Evolutionary conservation across 1,140 invertebrate species (phyloP), one percentile per base, ranked within the genome.

Genomic region (Drosophila saltans): DNA sequence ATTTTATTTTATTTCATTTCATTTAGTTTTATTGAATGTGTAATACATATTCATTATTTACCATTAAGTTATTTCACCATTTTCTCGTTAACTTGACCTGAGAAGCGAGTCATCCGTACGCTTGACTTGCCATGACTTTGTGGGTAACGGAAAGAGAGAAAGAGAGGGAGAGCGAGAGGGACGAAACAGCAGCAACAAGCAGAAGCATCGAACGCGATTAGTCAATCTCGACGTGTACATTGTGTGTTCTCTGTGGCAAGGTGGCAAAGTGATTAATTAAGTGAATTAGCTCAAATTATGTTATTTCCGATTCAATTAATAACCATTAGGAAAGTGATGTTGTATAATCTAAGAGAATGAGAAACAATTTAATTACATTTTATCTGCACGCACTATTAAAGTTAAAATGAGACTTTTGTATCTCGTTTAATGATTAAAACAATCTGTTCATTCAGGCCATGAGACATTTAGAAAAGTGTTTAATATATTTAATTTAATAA

Each of bases 31-130:
- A 88, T 86, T 69, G 69, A 88, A 80, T 88, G 73, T 71, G 80
- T 68, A 83, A 78, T 75, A 65, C 77, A 71, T 72, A 78, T 88
- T 75, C 73, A 78, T 80, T 83, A 80, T 72, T 75, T 61, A 74
- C 78, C 43, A 80, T 68, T 60, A 68, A 70, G 41, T 24, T 60
- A 60, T 89, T 83, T 83, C 80, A 72, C 65, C 61, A 83, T 66
- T 80, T 78, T 67, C 69, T 71, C 52, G 69, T 58, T 83, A 86
- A 86, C 56, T 70, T 69, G 67, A 66, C 67, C 52, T 61, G 43
- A 57, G 52, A 9, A 11, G 41, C 43, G 28, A 36, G 61, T 52
- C 24, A 52, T 58, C 45, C 21, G 36, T 16, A 66, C 56, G 56
- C 78, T 83, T 77, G 74, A 77, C 74, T 66, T 73, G 41, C 55